These are phyloP conservation scores for Pseudois nayaur DNA, from an alignment of 2,113 vertebrate genomes.

Conservation along the genomic window DNA sequence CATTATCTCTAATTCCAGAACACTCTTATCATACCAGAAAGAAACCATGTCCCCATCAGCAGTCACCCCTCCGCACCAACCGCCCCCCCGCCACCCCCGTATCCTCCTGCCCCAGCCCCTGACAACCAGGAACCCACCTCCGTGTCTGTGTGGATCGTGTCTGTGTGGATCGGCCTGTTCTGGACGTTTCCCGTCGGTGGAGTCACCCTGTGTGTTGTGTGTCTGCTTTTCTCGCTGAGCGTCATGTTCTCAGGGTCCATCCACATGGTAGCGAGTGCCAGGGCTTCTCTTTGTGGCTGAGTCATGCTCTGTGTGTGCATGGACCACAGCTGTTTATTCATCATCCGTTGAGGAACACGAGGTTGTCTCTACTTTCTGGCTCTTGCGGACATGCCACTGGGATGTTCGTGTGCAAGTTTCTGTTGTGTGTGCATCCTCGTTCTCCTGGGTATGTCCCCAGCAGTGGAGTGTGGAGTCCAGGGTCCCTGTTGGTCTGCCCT, in stretches of 20 bases:
- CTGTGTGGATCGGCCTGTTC: background rate
- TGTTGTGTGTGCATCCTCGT: accelerated
- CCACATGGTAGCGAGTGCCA: accelerated
- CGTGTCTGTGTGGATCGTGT: accelerated
- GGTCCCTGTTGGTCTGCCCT: background rate
- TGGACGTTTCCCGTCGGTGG: accelerated
- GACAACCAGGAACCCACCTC: background rate
- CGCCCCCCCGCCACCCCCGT: too few relatives aligned
- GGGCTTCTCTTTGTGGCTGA: background rate
- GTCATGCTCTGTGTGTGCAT: accelerated
- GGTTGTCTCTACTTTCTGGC: accelerated
- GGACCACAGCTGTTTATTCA: accelerated
- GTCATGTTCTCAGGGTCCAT: accelerated
- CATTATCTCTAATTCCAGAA: background rate
- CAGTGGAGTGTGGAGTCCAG: background rate
- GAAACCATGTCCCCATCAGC: accelerated
- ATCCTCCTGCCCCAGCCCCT: background rate
- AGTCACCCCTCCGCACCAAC: accelerated
- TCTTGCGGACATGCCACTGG: accelerated
- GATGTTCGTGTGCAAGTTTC: accelerated
- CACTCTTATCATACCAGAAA: background rate
- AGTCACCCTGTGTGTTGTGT: accelerated
- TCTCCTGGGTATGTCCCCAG: accelerated
- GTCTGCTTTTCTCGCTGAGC: background rate
- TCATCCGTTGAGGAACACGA: accelerated